Evolutionary conservation across 2,888 invertebrate species (phyloP).

Genomic region (Myathropa florea): DNA sequence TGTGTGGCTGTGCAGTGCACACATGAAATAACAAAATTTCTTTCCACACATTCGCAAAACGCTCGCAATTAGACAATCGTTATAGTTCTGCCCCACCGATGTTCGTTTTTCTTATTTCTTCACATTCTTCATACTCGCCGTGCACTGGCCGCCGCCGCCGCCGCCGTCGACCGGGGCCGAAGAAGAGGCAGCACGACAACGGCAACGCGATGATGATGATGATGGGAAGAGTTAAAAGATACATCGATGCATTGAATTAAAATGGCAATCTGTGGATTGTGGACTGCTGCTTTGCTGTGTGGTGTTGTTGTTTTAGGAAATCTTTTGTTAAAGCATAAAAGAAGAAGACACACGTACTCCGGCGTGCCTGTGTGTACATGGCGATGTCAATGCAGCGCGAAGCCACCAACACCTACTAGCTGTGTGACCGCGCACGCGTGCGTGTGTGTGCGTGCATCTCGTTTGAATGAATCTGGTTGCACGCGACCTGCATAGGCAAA

Average conservation of each 20-base stretch:
- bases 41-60: constrained; percentile 68
- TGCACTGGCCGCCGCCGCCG: background rate
- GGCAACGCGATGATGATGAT: constrained; percentile 22
- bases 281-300: constrained; percentile 21
- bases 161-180: background rate
- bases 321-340: constrained; percentile 66
- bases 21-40: constrained; percentile 59
- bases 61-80: constrained; percentile 70
- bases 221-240: constrained; percentile 61
- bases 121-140: constrained; percentile 35
- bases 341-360: constrained; percentile 11
- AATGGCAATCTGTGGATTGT: constrained; percentile 64
- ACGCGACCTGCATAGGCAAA: constrained; percentile 71
- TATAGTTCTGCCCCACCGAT: constrained; percentile 51
- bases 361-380: background rate
- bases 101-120: constrained; percentile 40
- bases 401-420: background rate
- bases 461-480: constrained; percentile 69
- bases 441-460: constrained; percentile 2
- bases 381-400: background rate
- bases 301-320: constrained; percentile 59
- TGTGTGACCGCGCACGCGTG: background rate
- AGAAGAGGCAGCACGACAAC: constrained; percentile 1
- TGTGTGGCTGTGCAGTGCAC: constrained; percentile 21
- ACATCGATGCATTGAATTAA: constrained; percentile 71